Evolutionary conservation across 2,888 invertebrate genomes (phyloP).

Genomic region (Syrphus vitripennis): DNA sequence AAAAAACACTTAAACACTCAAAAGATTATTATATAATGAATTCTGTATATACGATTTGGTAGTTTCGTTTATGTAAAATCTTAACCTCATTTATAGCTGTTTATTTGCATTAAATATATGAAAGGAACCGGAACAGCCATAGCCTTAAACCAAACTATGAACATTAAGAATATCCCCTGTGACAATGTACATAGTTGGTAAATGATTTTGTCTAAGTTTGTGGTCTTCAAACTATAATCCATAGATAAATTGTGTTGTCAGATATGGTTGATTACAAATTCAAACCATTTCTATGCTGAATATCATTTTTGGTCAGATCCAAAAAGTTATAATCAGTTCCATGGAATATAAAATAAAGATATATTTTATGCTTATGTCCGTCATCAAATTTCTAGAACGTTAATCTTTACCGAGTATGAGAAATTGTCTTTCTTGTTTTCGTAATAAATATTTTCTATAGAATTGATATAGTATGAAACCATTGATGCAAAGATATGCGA

Average conservation of each 20-base stretch:
- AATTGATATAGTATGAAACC: not conserved
- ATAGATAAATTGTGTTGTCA: not conserved
- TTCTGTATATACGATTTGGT: too few relatives aligned
- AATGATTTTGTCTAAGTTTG: not conserved
- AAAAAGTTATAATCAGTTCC: not conserved
- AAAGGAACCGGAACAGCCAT: too few relatives aligned
- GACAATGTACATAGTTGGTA: not conserved
- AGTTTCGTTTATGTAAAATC: too few relatives aligned
- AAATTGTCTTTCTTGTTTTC: not conserved
- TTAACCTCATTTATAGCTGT: too few relatives aligned
- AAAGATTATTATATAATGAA: too few relatives aligned
- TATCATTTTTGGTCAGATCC: not conserved
- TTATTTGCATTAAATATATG: too few relatives aligned
- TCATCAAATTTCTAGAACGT: not conserved
- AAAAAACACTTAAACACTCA: too few relatives aligned
- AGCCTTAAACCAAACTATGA: not conserved
- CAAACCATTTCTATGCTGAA: not conserved
- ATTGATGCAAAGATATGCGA: not conserved
- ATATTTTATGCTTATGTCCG: not conserved
- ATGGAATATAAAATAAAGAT: not conserved
- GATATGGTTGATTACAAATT: not conserved
- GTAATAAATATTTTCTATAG: not conserved
- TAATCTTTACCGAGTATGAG: not conserved
- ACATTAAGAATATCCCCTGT: not conserved
- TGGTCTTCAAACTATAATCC: not conserved